Evolutionary conservation across 2,113 vertebrate species (phyloP).

Genomic region (Tragulus kanchil): DNA sequence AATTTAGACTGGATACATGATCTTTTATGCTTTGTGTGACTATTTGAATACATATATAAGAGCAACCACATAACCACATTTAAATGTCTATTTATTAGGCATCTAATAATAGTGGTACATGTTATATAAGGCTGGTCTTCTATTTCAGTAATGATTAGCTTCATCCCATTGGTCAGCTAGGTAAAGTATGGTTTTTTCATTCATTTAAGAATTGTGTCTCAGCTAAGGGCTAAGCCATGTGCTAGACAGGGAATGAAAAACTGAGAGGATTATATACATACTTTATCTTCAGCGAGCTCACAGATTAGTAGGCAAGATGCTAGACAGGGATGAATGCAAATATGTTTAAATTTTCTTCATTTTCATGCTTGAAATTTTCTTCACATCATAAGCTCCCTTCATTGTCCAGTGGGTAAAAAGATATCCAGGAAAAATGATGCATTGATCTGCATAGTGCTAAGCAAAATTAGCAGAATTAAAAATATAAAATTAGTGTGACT

Average conservation of each 20-base stretch:
- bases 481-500: constrained; percentile 9
- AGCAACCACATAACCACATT: background rate
- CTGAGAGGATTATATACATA: background rate
- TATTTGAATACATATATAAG: background rate
- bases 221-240: background rate
- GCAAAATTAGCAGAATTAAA: constrained; percentile 19
- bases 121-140: background rate
- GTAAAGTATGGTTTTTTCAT: background rate
- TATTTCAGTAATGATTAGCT: background rate
- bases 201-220: background rate
- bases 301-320: background rate
- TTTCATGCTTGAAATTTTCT: background rate
- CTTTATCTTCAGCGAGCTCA: background rate
- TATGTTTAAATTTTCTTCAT: too few relatives aligned
- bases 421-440: constrained; percentile 9
- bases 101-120: background rate
- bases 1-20: background rate
- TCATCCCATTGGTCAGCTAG: background rate
- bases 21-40: background rate
- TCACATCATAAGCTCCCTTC: constrained; percentile 47
- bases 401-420: constrained; percentile 21
- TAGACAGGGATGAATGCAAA: too few relatives aligned
- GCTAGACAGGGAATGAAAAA: background rate
- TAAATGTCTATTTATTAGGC: background rate
- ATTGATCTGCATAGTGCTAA: constrained; percentile 30